Conservation (phyloP, 2,888 invertebrate species). For the Carterocephalus palaemon region DNA sequence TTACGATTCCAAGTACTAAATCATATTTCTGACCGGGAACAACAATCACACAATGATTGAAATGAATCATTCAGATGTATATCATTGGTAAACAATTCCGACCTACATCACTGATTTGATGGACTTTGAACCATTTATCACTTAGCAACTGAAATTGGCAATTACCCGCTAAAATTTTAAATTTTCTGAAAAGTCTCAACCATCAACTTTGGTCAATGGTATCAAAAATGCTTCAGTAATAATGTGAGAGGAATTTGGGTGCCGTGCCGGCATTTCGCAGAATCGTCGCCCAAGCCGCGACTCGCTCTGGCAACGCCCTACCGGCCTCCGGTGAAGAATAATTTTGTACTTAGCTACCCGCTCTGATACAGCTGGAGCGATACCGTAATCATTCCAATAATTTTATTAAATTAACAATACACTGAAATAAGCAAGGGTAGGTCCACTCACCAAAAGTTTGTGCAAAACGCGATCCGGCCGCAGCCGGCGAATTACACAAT, state of each 20-base stretch:
- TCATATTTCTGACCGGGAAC: too few relatives aligned
- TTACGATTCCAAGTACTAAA: too few relatives aligned
- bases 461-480: slow-evolving; percentile 73
- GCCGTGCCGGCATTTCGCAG: slow-evolving; percentile 57
- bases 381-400: slow-evolving; percentile 19
- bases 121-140: slow-evolving; percentile 10
- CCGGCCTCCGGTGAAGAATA: slow-evolving; percentile 36
- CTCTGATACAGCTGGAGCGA: slow-evolving; percentile 26
- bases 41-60: too few relatives aligned
- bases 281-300: slow-evolving; percentile 54
- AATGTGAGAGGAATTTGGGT: slow-evolving; percentile 51
- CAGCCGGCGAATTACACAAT: slow-evolving; percentile 75
- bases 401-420: slow-evolving; percentile 23
- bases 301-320: slow-evolving; percentile 66
- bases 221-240: slow-evolving; percentile 26
- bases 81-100: slow-evolving; percentile 17
- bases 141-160: slow-evolving; percentile 4
- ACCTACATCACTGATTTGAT: slow-evolving; percentile 13
- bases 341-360: slow-evolving; percentile 37
- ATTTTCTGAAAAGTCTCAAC: background rate
- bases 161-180: slow-evolving; percentile 12
- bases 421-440: slow-evolving; percentile 21
- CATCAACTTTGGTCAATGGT: background rate
- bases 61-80: too few relatives aligned
- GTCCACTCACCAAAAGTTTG: slow-evolving; percentile 71